Evolutionary conservation across 2,888 invertebrate genomes (phyloP).

Genomic region (Celastrina argiolus): DNA sequence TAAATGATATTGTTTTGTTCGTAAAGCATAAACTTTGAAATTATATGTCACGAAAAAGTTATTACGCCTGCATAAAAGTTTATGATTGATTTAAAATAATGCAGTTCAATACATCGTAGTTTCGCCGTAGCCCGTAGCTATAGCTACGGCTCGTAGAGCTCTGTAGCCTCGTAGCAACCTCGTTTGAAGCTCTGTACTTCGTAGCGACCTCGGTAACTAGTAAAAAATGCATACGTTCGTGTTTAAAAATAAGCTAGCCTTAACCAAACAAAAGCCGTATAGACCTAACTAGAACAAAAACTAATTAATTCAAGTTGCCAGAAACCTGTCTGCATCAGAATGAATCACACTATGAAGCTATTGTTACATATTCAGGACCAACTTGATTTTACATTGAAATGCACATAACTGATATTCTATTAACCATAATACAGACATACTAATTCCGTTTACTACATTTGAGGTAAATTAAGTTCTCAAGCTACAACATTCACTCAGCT

Average conservation of each 20-base stretch:
- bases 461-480: background rate
- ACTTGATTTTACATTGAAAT: background rate
- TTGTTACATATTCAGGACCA: background rate
- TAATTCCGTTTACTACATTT: background rate
- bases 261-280: slow-evolving; percentile 8
- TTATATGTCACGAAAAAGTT: slow-evolving; percentile 1
- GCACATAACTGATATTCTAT: background rate
- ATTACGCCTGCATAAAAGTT: background rate
- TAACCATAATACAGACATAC: background rate
- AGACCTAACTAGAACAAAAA: slow-evolving; percentile 9
- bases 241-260: slow-evolving; percentile 13
- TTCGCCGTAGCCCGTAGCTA: background rate
- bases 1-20: background rate
- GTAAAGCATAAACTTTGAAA: slow-evolving; percentile 5
- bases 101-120: slow-evolving; percentile 12
- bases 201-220: slow-evolving; percentile 37
- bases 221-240: slow-evolving; percentile 35
- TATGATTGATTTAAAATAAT: background rate
- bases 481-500: background rate
- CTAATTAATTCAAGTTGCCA: background rate
- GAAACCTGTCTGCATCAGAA: background rate
- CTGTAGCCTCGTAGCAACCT: slow-evolving; percentile 35
- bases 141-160: slow-evolving; percentile 22
- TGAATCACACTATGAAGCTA: background rate
- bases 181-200: slow-evolving; percentile 35